Evolutionary conservation across 2,113 vertebrate species (phyloP).

Genomic region (Saccopteryx bilineata): DNA sequence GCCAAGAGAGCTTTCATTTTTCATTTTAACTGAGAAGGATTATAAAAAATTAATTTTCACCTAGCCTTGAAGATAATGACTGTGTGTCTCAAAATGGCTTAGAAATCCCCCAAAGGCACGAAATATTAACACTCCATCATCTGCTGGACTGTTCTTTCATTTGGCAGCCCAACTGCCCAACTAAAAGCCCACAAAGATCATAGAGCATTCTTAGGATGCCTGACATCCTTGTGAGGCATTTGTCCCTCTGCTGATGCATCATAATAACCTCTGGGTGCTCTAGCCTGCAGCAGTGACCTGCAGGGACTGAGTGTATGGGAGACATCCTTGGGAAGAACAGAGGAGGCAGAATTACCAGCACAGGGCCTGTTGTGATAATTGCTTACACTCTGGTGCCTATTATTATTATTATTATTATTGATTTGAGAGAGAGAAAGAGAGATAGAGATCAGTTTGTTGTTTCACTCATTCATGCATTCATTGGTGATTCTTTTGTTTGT

Average conservation of each 20-base stretch:
- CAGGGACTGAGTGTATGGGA: rapidly evolving
- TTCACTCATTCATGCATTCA: no score
- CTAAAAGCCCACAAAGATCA: neutral
- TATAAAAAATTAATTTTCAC: conserved; percentile 45
- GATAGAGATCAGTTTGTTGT: no score
- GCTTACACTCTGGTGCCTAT: neutral
- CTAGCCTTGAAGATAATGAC: conserved; percentile 6
- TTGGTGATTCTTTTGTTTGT: no score
- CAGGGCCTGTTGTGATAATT: neutral
- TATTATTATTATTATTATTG: no score
- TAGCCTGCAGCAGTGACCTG: no score
- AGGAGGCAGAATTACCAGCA: neutral
- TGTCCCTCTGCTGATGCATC: neutral
- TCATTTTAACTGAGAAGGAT: conserved; percentile 29
- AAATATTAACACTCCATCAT: neutral
- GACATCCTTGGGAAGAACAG: neutral
- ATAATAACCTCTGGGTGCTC: rapidly evolving
- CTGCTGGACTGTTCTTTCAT: neutral
- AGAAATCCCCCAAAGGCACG: neutral
- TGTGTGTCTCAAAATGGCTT: neutral
- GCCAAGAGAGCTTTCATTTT: neutral
- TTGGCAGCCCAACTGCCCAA: neutral
- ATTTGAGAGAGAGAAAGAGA: no score
- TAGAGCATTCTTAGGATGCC: neutral
- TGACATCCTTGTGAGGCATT: neutral